Evolutionary conservation across 1,140 invertebrate genomes (phyloP), one percentile per base, ranked within the genome.

Genomic region (Ceratosolen solmsi): DNA sequence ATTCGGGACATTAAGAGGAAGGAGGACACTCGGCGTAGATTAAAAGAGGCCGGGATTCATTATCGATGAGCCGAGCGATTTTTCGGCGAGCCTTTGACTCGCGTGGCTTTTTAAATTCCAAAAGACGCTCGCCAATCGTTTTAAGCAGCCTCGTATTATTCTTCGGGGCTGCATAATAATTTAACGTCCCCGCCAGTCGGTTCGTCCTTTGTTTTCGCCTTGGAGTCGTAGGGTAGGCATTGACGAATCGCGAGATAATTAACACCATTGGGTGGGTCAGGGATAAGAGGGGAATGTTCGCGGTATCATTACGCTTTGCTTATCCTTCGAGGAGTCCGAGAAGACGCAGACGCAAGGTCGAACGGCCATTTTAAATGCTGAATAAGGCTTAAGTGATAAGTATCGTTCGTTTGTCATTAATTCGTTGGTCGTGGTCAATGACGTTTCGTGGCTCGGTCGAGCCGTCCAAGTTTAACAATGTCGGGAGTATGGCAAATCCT

Each of bases 61-160:
- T 20, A 2, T 49, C 13, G 46, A 46, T n/a, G 46, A n/a, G n/a
- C n/a, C n/a, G n/a, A n/a, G 22, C 41, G 76, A 78, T 78, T 78
- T 77, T 78, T 78, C 63, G 76, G 76, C 75, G 58, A 54, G 49
- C 49, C 58, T 77, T 65, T 77, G 38, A 71, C 30, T 72, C 33
- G 51, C 54, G 33, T 25, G 51, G n/a, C 70, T 63, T 65, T 77
- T 77, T 77, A 65, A 77, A 77, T 77, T 60, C 74, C 30, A 17
- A 9, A 7, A 15, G 0, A 15, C 17, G 0, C 27, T 54, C 49
- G 9, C 27, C 49, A 15, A 5, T 22, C 49, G 30, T 54, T 73
- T n/a, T 36, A 36, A n/a, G 7, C 1, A 49, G 27, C 20, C 41
- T 3, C 22, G 38, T 20, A 74, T 74, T 74, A 74, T 58, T 36